Base-by-base conservation (phyloP, 2,888 invertebrate species). In the Gymnoscelis rufifasciata region DNA sequence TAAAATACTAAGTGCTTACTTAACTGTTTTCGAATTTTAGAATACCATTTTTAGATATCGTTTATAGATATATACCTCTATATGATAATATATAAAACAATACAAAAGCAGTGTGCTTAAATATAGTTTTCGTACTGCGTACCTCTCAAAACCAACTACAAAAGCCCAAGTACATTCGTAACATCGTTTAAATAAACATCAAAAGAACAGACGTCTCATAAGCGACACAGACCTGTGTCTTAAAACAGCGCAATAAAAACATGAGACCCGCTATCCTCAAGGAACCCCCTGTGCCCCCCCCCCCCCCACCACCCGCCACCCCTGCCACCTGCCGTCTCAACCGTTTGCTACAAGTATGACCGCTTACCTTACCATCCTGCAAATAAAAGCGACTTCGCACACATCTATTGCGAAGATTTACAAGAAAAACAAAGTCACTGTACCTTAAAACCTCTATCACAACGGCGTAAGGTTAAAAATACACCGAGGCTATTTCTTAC, bases 271-370 rank as follows among this genome's bases (percentile, higher is more conserved):
- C 39, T 43, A 54, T 49, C 48, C 51, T 54, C 33, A 50, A 44
- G 46, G 61, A 59, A 62, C 48, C 48, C 37, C n/a, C 62, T 60
- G 5, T 5, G 14, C 62, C 57, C 49, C 35, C 44, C 55, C 59
- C 64, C 58, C 62, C 63, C 57, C 61, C 64, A 55, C 54, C 59
- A 60, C 54, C 54, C 54, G 48, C 51, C 52, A n/a, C 5, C 2
- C 19, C 19, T 19, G 19, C 19, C 19, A 19, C 5, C 19, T 19
- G 19, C 19, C 19, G 19, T 3, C 56, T 54, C 56, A 59, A 51
- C 60, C 56, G 53, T 41, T 55, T 52, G 60, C 56, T 51, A 66
- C 61, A 59, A 64, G 60, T 64, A 61, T 54, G 58, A n/a, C 14
- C 14, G 2, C 5, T n/a, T 15, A 14, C 19, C 5, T 19, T 19